Conservation (phyloP, 2,888 invertebrate genomes). For the Agrilus biguttatus region DNA sequence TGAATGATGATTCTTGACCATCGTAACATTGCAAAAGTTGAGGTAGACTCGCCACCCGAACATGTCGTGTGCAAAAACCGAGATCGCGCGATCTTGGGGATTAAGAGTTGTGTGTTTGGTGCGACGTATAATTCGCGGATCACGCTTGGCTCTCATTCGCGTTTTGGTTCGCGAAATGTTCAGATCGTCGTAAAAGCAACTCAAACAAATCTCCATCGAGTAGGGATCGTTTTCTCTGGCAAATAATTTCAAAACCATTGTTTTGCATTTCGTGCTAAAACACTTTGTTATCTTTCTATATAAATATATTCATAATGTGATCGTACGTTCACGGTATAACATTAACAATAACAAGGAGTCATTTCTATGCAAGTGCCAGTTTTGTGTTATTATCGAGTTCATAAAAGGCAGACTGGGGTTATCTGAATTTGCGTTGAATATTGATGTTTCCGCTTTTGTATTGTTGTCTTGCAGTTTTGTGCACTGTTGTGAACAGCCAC, state of each 20-base stretch:
- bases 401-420: no score
- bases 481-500: no score
- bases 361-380: no score
- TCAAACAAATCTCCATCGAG: neutral
- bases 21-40: constrained; percentile 30
- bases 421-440: constrained; percentile 1
- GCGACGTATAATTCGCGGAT: constrained; percentile 7
- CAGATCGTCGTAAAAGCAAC: constrained; percentile 1
- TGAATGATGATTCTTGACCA: constrained; percentile 24
- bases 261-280: no score
- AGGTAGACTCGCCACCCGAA: constrained; percentile 16
- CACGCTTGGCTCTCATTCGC: constrained; percentile 18
- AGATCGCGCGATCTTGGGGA: constrained; percentile 18
- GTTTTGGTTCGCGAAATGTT: constrained; percentile 20
- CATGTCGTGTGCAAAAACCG: constrained; percentile 27
- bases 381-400: no score
- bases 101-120: constrained; percentile 13
- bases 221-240: neutral
- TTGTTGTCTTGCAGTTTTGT: no score
- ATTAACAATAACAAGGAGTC: no score
- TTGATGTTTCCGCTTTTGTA: neutral
- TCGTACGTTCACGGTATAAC: no score
- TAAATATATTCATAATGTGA: no score
- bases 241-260: no score
- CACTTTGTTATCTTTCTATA: no score